Percentiles rank a stretch among this genome's conserved stretches.
Conservation (phyloP, 2,797 vertebrate species). For the Bradypus variegatus region DNA sequence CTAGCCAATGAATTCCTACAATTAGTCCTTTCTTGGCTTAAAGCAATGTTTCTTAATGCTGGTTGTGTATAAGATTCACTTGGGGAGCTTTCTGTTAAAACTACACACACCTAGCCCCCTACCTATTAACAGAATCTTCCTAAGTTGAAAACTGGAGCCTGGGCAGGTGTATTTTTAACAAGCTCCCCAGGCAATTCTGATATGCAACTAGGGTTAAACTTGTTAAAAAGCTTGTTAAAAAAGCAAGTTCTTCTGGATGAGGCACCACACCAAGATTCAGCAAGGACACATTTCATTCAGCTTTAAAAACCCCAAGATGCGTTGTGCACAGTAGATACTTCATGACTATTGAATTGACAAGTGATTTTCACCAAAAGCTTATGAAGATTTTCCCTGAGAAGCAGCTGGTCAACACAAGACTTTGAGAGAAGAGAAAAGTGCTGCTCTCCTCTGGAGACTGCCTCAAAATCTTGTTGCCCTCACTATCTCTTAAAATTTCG, state of each 20-base stretch:
- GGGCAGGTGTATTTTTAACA: not conserved
- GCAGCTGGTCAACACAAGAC: too few species aligned
- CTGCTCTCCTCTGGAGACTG: too few species aligned
- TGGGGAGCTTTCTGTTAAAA: slow-evolving; percentile 6
- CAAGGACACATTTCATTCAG: not conserved
- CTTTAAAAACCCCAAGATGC: not conserved
- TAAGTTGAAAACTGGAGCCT: not conserved
- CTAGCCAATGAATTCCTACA: not conserved
- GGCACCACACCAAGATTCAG: not conserved
- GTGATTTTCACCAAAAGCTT: slow-evolving; percentile 9
- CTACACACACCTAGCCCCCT: not conserved
- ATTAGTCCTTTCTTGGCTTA: not conserved
- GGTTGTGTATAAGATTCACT: not conserved
- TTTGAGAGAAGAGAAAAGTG: too few species aligned
- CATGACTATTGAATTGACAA: not conserved
- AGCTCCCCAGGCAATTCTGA: not conserved
- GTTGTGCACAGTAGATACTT: not conserved
- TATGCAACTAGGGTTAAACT: not conserved
- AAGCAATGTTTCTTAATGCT: not conserved
- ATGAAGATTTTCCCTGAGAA: too few species aligned
- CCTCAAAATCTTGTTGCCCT: too few species aligned
- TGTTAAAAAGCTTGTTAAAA: not conserved
- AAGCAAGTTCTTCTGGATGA: not conserved
- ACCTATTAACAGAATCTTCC: not conserved
- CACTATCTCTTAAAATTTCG: too few species aligned